These are phyloP conservation scores for Aphodius granarius DNA, from an alignment of 2,888 invertebrate genomes.

Conservation along the genomic window DNA sequence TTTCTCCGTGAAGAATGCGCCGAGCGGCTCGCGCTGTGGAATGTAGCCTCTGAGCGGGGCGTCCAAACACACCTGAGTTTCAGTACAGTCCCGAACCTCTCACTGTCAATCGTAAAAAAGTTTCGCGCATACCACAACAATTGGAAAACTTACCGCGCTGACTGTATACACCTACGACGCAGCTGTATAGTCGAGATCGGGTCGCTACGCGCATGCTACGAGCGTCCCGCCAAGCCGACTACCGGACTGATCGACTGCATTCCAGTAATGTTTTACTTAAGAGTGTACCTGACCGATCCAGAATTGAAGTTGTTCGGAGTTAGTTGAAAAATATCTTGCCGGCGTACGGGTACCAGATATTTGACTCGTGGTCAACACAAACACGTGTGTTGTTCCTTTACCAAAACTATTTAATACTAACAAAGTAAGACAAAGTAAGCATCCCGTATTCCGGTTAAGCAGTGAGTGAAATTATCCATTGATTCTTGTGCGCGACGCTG, in stretches of 20 bases:
- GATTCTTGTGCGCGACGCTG: background rate
- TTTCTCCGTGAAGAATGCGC: conserved; percentile 54
- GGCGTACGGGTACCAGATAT: conserved; percentile 35
- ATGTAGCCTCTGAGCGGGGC: conserved; percentile 54
- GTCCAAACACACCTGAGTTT: conserved; percentile 54
- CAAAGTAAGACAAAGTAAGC: too few relatives aligned
- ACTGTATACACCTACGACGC: conserved; percentile 46
- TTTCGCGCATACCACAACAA: conserved; percentile 28
- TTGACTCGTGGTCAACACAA: conserved; percentile 31
- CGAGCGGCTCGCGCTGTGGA: conserved; percentile 44
- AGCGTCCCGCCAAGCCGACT: conserved; percentile 26
- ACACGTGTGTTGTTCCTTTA: conserved; percentile 17
- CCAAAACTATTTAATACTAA: background rate
- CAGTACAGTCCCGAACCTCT: conserved; percentile 43
- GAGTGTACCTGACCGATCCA: conserved; percentile 54
- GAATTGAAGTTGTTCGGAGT: conserved; percentile 49
- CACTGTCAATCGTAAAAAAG: background rate
- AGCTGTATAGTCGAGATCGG: conserved; percentile 35
- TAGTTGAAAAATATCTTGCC: conserved; percentile 51
- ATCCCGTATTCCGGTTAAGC: background rate
- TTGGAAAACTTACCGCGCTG: conserved; percentile 37
- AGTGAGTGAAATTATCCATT: background rate
- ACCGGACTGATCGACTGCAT: conserved; percentile 45
- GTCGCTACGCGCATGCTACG: conserved; percentile 25
- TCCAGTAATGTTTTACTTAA: conserved; percentile 53